Base-by-base conservation (phyloP, 2,888 invertebrate species). In the Argynnis bischoffii region DNA sequence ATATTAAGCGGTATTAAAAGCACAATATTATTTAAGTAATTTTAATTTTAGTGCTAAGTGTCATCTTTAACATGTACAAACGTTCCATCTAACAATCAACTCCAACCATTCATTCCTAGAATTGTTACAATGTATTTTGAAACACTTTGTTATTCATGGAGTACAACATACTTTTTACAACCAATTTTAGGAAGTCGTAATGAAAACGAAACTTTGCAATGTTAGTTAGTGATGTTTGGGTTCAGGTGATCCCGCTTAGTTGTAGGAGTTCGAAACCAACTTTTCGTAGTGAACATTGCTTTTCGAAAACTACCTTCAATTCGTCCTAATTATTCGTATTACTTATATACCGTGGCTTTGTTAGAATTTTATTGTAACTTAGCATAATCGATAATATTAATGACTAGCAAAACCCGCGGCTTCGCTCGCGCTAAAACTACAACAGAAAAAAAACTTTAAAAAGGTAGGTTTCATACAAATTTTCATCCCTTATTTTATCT, bases 181-280 rank as follows among this genome's bases (percentile, higher is more conserved):
- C 41, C 16, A 48, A 61, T 66, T 66, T 47, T 53, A 50, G 56
- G 59, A 61, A 67, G 48, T 63, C 53, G 70, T 70, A 70, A 70
- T 46, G 70, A 64, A 69, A 64, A 57, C 48, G 31, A 48, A 70
- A 70, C 67, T 70, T 70, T 67, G 50, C 64, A 57, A 67, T 65
- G 67, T 70, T 67, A 64, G 70, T 70, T 70, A 64, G 60, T 64
- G 55, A 60, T 70, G 61, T 16, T 60, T 67, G 55, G 53, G 67
- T 57, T 63, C 64, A 57, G 67, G 61, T 50, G 53, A 64, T 65
- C 64, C 69, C 67, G 70, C 64, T 63, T 63, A 64, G 70, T 63
- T 41, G 1, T 8, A 16, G 5, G 56, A 64, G 56, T 57, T 64
- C 14, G 47, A 46, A 54, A 61, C 61, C 54, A 64, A 64, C 67